phyloP scores from a whole-genome alignment of 2,888 invertebrate species.

The Adineta ricciae region DNA sequence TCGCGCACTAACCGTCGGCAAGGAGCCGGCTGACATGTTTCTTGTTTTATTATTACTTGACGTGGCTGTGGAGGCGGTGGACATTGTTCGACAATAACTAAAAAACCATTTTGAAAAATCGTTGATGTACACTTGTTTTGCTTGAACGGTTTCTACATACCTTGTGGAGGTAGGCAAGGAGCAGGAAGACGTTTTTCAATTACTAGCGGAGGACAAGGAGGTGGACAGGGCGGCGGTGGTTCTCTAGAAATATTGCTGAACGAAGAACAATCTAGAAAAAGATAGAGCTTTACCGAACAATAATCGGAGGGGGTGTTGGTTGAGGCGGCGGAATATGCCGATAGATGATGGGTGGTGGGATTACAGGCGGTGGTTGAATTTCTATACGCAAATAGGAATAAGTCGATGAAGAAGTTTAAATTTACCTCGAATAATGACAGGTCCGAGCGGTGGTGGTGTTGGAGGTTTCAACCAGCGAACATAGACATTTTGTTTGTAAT shows the following conservation, averaged over 20 bases:
- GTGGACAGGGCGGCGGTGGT: background rate
- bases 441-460: slow-evolving; percentile 20
- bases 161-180: background rate
- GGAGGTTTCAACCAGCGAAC: slow-evolving; percentile 6
- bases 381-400: background rate
- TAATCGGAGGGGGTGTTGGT: background rate
- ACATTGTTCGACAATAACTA: background rate
- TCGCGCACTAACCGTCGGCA: background rate
- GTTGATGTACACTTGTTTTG: too few species aligned
- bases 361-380: background rate
- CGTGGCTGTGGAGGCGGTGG: background rate
- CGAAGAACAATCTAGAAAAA: background rate
- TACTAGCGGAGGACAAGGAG: background rate
- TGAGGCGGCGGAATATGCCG: background rate
- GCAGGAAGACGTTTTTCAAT: background rate
- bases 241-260: background rate
- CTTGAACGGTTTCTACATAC: background rate
- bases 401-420: background rate
- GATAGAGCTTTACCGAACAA: background rate
- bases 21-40: background rate
- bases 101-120: background rate
- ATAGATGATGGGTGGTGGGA: background rate
- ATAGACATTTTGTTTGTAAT: background rate
- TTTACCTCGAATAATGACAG: slow-evolving; percentile 1
- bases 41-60: background rate